Evolutionary conservation across 1,140 invertebrate genomes (phyloP).

Genomic region (Brachionus rubens): DNA sequence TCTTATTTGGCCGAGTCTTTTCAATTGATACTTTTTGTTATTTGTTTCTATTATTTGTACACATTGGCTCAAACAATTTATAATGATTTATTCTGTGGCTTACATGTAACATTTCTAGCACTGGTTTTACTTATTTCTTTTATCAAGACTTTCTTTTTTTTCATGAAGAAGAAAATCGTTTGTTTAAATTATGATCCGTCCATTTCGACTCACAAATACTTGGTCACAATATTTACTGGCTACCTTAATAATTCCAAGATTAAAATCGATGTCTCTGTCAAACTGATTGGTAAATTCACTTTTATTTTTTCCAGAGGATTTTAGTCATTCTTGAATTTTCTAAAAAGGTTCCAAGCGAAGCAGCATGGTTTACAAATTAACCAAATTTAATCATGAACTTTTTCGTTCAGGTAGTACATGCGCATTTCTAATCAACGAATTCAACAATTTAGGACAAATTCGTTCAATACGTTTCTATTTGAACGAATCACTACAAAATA

Average conservation of each 20-base stretch:
- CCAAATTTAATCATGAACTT: neutral
- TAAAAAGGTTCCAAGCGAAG: constrained; percentile 29
- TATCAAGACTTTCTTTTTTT: neutral
- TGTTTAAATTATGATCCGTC: neutral
- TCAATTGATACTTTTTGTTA: neutral
- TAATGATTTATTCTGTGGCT: neutral
- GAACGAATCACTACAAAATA: neutral
- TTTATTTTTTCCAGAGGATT: too few relatives aligned
- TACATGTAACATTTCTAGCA: neutral
- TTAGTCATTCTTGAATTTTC: too few relatives aligned
- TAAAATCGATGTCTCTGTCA: neutral
- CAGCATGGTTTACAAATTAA: constrained; percentile 9
- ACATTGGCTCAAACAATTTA: neutral
- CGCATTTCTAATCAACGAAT: constrained; percentile 17
- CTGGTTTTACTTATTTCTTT: neutral
- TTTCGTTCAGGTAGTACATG: neutral
- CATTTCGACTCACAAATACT: neutral
- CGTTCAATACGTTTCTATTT: constrained; percentile 5
- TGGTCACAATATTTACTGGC: constrained; percentile 15
- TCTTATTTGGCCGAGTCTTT: neutral
- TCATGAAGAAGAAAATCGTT: neutral
- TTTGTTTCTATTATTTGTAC: neutral
- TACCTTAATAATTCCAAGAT: neutral
- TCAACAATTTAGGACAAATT: constrained; percentile 13
- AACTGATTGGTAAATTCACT: constrained; percentile 20